Base-by-base conservation (phyloP, 2,113 vertebrate species). In the Sinocyclocheilus rhinocerous region DNA sequence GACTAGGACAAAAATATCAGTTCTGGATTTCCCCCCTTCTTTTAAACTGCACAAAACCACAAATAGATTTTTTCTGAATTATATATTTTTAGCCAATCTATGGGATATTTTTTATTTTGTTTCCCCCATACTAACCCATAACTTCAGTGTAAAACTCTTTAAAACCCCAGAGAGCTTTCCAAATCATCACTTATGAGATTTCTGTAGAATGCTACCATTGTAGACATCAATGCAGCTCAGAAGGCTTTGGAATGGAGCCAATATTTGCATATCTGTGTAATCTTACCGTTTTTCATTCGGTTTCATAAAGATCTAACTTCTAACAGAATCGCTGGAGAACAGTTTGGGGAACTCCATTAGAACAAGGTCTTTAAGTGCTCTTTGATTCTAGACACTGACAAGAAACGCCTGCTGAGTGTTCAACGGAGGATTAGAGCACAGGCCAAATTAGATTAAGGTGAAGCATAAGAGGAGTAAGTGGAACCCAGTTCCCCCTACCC, bases 311-410 rank as follows among this genome's bases (percentile, higher is more conserved):
- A 45, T 65, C 59, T 20, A 45, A 69, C 50, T 73, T 70, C 48
- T 55, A 83, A 52, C 81, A 36, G 63, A 83, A 73, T 83, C 42
- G n/a, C 16, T 83, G 65, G 63, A 33, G 65, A 72, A 70, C 65
- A 83, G 10, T 36, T 83, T 57, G 48, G 29, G 4, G 29, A 57
- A 16, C 26, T 33, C 20, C 29, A 52, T 69, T 81, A 67, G n/a
- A 39, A 3, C 20, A 48, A 4, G 6, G 1, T 24, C 13, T 24
- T 69, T 48, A 50, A 55, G 67, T 72, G 61, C 42, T 70, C 65
- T 70, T 65, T 85, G 42, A 70, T 36, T 20, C 45, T 48, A 79
- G 48, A 75, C 69, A 9, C 18, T 59, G 50, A 84, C 39, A 26
- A 16, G 84, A 78, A 50, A 18, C 15, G 33, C 57, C 61, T 22